These are phyloP conservation scores for Azemiops feae DNA, from an alignment of 2,113 vertebrate species.

Conservation along the genomic window DNA sequence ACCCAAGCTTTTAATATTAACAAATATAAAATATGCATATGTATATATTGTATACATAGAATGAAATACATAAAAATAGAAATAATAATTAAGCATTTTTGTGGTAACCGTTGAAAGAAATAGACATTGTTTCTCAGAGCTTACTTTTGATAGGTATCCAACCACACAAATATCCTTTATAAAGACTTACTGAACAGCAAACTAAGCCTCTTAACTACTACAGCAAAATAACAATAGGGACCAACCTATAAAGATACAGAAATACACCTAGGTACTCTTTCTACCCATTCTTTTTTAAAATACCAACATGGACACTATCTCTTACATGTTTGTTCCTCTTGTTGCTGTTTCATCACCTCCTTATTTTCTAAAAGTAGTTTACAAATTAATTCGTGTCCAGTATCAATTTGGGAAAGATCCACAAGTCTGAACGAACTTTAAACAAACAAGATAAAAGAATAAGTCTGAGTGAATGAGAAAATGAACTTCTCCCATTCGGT, in stretches of 20 bases:
- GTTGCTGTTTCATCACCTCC: neutral
- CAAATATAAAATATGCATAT: neutral
- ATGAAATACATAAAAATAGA: neutral
- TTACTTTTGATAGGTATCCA: neutral
- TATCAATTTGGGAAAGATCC: neutral
- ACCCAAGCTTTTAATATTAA: neutral
- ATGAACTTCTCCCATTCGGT: neutral
- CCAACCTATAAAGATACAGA: neutral
- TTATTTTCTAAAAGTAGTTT: neutral
- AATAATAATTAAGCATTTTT: neutral
- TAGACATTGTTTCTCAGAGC: neutral
- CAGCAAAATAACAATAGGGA: neutral
- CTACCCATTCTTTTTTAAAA: neutral
- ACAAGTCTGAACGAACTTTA: neutral
- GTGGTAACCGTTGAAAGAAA: neutral
- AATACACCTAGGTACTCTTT: neutral
- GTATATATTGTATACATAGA: neutral
- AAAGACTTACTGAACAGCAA: neutral
- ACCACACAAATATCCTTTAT: neutral
- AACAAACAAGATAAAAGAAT: neutral
- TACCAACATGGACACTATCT: neutral
- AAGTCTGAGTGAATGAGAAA: neutral
- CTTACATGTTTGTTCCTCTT: neutral
- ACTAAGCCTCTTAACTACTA: neutral
- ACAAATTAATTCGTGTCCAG: neutral